phyloP scores from a whole-genome alignment of 2,113 vertebrate genomes.

The Oceanodroma tethys region DNA sequence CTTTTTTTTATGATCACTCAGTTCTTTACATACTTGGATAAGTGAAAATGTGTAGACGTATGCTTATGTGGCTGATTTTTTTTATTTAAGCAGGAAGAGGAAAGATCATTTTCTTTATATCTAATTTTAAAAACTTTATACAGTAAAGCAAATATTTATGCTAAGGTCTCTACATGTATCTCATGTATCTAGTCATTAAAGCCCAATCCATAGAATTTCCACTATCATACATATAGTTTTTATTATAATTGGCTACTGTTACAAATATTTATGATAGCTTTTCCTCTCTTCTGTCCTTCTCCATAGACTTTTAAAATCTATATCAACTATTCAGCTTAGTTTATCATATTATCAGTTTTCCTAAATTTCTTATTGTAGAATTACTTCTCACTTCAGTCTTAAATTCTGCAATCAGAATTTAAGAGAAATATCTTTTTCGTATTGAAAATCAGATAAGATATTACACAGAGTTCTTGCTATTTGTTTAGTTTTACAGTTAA shows the following conservation, averaged over 20 bases:
- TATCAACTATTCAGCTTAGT: background rate
- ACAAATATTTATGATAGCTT: background rate
- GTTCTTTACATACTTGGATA: background rate
- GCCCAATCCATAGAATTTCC: background rate
- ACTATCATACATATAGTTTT: background rate
- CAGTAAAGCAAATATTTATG: background rate
- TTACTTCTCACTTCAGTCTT: background rate
- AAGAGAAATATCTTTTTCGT: background rate
- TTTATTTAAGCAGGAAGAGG: background rate
- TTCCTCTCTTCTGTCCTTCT: background rate
- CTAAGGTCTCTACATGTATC: background rate
- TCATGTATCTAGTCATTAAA: background rate
- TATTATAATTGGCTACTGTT: background rate
- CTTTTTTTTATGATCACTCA: background rate
- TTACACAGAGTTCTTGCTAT: background rate
- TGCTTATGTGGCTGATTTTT: background rate
- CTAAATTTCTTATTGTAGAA: background rate
- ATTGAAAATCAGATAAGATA: background rate
- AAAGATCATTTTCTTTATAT: background rate
- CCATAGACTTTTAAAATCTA: background rate
- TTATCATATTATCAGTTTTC: background rate
- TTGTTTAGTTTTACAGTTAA: background rate
- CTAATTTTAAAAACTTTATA: background rate
- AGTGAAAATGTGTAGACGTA: background rate
- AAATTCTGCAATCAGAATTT: background rate